Conservation (phyloP, 2,797 vertebrate species). For the Platyrinchus mystaceus region DNA sequence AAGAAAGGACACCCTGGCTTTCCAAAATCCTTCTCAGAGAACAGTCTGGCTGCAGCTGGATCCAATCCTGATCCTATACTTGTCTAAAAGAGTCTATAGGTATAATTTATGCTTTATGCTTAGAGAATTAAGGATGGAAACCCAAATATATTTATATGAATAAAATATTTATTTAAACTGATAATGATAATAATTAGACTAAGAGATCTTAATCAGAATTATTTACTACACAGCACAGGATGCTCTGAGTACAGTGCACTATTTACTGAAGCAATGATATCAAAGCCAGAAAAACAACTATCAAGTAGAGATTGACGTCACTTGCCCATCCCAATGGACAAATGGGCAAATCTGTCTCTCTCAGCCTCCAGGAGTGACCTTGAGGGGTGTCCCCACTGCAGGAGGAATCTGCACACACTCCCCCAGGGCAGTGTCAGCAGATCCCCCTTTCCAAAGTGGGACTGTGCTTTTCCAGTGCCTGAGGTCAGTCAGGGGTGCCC, state of each 20-base stretch:
- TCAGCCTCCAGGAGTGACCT: neutral
- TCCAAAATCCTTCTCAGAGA: neutral
- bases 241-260: neutral
- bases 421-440: neutral
- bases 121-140: neutral
- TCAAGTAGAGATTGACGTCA: neutral
- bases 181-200: neutral
- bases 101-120: neutral
- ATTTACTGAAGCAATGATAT: neutral
- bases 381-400: neutral
- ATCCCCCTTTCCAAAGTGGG: neutral
- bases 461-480: neutral
- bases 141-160: neutral
- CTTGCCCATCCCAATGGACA: neutral
- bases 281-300: neutral
- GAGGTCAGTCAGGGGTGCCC: neutral
- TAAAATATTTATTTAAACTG: neutral
- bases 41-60: neutral
- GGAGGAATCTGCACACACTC: neutral
- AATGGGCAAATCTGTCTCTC: neutral
- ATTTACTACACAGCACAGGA: neutral
- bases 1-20: neutral
- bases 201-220: neutral
- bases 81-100: neutral
- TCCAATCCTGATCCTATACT: neutral